These are phyloP conservation scores for Onthophagus taurus DNA, from an alignment of 1,140 invertebrate genomes.

Conservation along the genomic window DNA sequence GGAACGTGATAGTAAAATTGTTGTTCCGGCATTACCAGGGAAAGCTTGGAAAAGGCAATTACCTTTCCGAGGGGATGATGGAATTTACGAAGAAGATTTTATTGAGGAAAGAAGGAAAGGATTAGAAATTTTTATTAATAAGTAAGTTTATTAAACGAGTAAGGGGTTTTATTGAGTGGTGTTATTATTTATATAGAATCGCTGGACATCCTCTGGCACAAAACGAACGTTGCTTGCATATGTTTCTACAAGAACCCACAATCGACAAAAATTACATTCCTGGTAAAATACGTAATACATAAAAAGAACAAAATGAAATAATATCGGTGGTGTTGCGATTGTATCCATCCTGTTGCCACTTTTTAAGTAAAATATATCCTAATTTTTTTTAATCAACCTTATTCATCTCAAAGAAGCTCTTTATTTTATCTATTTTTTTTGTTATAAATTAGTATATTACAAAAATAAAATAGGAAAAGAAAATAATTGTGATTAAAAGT, in stretches of 20 bases:
- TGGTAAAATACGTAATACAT: conserved; percentile 97
- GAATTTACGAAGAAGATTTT: conserved; percentile 99
- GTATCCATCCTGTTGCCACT: too few relatives aligned
- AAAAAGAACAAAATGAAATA: too few relatives aligned
- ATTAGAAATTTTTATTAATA: conserved; percentile 97
- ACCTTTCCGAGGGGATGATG: conserved; percentile 96
- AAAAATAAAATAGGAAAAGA: too few relatives aligned
- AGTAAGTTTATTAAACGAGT: conserved; percentile 59
- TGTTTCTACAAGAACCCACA: conserved; percentile 95
- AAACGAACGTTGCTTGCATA: conserved; percentile 98
- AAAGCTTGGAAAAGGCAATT: conserved; percentile 98
- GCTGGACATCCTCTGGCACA: conserved; percentile 99
- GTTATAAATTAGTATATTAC: conserved; percentile 9
- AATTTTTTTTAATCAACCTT: background rate
- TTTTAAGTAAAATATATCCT: conserved; percentile 9
- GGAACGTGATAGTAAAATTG: conserved; percentile 99
- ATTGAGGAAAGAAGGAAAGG: conserved; percentile 98
- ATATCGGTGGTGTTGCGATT: too few relatives aligned
- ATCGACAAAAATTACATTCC: conserved; percentile 99
- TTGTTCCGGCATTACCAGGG: conserved; percentile 93
- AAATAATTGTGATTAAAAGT: too few relatives aligned
- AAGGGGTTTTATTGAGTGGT: conserved; percentile 1
- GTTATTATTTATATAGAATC: conserved; percentile 60
- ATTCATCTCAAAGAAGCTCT: too few relatives aligned
- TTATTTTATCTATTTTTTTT: conserved; percentile 2